phyloP scores from a whole-genome alignment of 2,113 vertebrate genomes.

The Microtus montanus region DNA sequence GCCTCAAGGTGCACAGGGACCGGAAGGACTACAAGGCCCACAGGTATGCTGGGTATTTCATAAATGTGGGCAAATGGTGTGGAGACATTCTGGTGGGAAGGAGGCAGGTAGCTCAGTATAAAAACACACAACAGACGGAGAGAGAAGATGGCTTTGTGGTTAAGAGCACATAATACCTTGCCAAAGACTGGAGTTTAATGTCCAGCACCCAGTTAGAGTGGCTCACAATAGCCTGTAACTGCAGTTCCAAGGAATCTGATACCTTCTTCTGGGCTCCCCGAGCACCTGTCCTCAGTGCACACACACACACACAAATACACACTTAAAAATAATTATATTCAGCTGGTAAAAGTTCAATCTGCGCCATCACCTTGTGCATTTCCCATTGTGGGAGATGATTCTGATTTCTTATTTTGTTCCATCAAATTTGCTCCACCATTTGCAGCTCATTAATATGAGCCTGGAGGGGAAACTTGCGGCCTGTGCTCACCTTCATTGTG shows the following conservation, averaged over 20 bases:
- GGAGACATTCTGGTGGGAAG: not conserved
- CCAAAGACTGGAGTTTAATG: not conserved
- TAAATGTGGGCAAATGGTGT: not conserved
- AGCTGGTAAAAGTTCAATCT: not conserved
- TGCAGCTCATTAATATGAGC: not conserved
- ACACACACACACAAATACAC: not conserved
- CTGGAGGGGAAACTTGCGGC: not conserved
- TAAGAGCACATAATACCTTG: not conserved
- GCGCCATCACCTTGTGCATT: not conserved
- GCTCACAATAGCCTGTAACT: not conserved
- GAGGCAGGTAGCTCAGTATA: not conserved
- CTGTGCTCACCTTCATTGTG: not conserved
- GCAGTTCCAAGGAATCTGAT: not conserved
- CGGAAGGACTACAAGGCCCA: slow-evolving; percentile 66
- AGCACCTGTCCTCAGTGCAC: too few relatives aligned
- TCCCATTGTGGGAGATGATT: not conserved
- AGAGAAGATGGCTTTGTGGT: not conserved
- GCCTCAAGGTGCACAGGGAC: slow-evolving; percentile 50
- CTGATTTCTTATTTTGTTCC: not conserved
- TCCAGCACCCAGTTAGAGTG: not conserved
- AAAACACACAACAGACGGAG: not conserved
- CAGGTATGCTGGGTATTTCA: slow-evolving; percentile 69
- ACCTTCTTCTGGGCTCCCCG: not conserved
- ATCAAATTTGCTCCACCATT: not conserved
- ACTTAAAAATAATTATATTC: not conserved